These are phyloP conservation scores for Salvelinus fontinalis DNA, from an alignment of 2,113 vertebrate species.

Conservation along the genomic window DNA sequence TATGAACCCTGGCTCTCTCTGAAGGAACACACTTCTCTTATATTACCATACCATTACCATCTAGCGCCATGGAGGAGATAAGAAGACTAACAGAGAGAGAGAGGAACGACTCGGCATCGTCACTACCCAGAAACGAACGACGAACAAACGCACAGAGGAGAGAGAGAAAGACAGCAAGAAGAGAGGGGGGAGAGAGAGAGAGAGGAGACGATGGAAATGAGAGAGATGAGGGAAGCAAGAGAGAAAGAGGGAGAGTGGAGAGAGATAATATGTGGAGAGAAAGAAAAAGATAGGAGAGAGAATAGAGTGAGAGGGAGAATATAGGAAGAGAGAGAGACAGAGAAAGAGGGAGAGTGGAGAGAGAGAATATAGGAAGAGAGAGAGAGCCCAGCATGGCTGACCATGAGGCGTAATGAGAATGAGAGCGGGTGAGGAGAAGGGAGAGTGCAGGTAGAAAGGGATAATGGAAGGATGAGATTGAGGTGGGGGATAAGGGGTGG, in stretches of 20 bases:
- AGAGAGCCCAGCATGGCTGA: neutral
- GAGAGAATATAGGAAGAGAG: neutral
- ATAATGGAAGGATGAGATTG: neutral
- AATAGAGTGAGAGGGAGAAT: no score
- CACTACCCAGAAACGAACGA: neutral
- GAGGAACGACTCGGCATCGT: neutral
- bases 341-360: neutral
- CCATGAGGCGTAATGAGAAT: conserved; percentile 5
- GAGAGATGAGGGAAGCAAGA: neutral
- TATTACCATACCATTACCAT: neutral
- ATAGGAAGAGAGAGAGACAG: neutral
- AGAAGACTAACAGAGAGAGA: neutral
- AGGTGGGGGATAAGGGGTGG: neutral
- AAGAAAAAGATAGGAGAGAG: neutral
- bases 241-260: neutral
- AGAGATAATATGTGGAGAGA: neutral
- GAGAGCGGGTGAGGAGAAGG: neutral
- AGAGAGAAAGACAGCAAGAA: no score
- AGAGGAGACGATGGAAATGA: no score
- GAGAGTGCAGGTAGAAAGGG: neutral
- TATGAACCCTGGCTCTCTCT: neutral
- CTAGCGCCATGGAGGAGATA: neutral
- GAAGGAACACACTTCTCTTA: neutral
- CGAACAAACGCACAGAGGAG: no score
- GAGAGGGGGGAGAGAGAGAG: neutral